Percentiles rank a stretch among this genome's conserved stretches.
Evolutionary conservation across 1,140 invertebrate species (phyloP).

Genomic region (Pantala flavescens): DNA sequence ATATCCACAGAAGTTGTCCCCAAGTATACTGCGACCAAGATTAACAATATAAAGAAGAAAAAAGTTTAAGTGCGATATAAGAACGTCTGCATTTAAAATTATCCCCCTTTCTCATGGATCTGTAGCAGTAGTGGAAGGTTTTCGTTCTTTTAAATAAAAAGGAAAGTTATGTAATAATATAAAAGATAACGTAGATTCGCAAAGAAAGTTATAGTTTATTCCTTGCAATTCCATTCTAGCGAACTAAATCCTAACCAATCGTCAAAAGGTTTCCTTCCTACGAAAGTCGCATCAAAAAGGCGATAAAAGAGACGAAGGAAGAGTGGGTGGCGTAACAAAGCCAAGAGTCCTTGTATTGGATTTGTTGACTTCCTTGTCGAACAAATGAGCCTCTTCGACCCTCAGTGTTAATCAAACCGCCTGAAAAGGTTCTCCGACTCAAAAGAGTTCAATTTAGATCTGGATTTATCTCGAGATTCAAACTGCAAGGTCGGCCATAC

Average conservation of each 20-base stretch:
- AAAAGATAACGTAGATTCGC: no score
- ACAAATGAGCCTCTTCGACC: background rate
- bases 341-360: constrained; percentile 8
- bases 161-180: no score
- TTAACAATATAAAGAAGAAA: no score
- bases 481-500: background rate
- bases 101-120: no score
- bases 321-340: constrained; percentile 3
- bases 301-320: background rate
- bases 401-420: background rate
- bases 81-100: no score
- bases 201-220: no score
- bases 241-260: background rate
- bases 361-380: constrained; percentile 9
- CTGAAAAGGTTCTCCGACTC: background rate
- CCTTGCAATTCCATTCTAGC: background rate
- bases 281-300: background rate
- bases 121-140: no score
- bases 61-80: no score
- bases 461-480: constrained; percentile 2
- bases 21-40: no score
- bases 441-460: constrained; percentile 10
- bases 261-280: background rate
- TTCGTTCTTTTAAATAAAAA: no score
- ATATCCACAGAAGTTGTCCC: no score